These are phyloP conservation scores for Lynx canadensis DNA, from an alignment of 2,113 vertebrate species.

Conservation along the genomic window DNA sequence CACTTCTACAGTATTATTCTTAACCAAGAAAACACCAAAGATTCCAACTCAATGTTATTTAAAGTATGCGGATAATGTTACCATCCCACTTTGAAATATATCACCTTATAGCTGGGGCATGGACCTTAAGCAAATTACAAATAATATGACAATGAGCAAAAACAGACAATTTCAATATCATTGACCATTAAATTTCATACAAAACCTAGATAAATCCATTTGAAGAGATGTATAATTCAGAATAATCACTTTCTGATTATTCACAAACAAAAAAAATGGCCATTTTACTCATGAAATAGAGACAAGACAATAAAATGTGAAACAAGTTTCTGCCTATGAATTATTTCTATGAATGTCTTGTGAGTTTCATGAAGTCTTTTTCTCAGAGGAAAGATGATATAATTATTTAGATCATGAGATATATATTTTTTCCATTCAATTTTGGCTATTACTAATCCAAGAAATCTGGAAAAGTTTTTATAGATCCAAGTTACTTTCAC, in stretches of 20 bases:
- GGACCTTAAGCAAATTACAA: not conserved
- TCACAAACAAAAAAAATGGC: not conserved
- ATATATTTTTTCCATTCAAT: not conserved
- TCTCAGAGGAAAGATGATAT: constrained; percentile 10
- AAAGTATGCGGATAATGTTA: not conserved
- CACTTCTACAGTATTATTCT: not conserved
- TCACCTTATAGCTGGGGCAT: not conserved
- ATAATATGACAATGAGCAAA: not conserved
- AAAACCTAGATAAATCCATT: not conserved
- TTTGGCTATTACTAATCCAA: constrained; percentile 18
- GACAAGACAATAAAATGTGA: not conserved
- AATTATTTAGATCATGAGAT: not conserved
- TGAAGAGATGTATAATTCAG: not conserved
- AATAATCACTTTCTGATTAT: not conserved
- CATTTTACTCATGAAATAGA: not conserved
- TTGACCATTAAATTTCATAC: not conserved
- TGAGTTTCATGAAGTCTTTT: not conserved
- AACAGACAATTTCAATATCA: not conserved
- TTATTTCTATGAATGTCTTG: not conserved
- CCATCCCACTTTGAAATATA: not conserved
- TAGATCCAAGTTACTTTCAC: not conserved
- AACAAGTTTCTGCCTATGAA: not conserved
- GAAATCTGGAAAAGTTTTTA: constrained; percentile 6
- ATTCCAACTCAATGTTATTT: not conserved
- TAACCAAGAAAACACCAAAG: not conserved